phyloP scores from a whole-genome alignment of 2,888 invertebrate genomes.

The Gonocerus acuteangulatus region DNA sequence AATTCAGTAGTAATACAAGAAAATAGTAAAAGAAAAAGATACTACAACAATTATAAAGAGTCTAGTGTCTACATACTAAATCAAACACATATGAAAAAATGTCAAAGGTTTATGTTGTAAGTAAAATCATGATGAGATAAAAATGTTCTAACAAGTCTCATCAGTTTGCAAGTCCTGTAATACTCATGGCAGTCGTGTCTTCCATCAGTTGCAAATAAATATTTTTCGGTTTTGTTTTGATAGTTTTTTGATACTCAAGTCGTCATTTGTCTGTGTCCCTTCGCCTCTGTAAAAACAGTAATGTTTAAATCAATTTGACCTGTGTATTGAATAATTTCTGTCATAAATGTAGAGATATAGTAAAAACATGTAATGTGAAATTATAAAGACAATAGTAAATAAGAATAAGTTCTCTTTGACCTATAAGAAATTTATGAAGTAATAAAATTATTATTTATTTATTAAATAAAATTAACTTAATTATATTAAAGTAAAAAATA shows the following conservation, averaged over 20 bases:
- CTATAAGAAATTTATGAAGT: too few relatives aligned
- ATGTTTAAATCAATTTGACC: slow-evolving; percentile 8
- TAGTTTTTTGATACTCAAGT: slow-evolving; percentile 23
- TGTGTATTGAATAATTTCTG: slow-evolving; percentile 13
- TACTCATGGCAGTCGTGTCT: slow-evolving; percentile 22
- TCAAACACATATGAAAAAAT: neutral
- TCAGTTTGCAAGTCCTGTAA: slow-evolving; percentile 18
- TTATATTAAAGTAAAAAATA: too few relatives aligned
- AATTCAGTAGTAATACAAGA: neutral
- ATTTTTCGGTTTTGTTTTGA: slow-evolving; percentile 11
- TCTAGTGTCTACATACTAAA: slow-evolving; percentile 11
- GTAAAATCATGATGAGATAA: slow-evolving; percentile 17
- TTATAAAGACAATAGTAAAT: too few relatives aligned
- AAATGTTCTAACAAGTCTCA: slow-evolving; percentile 14
- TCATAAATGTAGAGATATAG: slow-evolving; percentile 5
- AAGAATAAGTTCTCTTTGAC: too few relatives aligned
- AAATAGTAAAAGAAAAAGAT: neutral
- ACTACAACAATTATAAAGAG: neutral
- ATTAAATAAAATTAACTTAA: too few relatives aligned
- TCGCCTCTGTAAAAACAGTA: slow-evolving; percentile 24
- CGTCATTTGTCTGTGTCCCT: slow-evolving; percentile 22
- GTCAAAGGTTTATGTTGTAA: slow-evolving; percentile 20
- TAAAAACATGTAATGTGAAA: neutral
- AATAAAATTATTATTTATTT: too few relatives aligned
- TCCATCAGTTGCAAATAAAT: slow-evolving; percentile 17